Conservation (phyloP, 2,113 vertebrate genomes). For the Neogale vison region DNA sequence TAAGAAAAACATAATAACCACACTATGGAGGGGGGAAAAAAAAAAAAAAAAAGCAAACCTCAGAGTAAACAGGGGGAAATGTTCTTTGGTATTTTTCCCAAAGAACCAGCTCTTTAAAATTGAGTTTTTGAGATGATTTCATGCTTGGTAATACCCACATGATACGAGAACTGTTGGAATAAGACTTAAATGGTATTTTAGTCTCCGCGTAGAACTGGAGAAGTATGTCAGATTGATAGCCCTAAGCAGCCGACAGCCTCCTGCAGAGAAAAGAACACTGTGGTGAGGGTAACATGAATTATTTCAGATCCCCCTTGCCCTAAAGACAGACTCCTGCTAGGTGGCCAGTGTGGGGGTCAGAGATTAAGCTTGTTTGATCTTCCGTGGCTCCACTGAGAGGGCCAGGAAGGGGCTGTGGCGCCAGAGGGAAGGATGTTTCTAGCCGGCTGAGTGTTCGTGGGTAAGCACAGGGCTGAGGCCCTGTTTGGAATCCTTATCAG, state of each 20-base stretch:
- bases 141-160: slow-evolving; percentile 59
- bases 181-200: slow-evolving; percentile 60
- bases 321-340: background rate
- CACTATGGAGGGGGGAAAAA: background rate
- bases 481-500: background rate
- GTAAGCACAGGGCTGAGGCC: background rate
- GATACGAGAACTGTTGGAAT: slow-evolving; percentile 61
- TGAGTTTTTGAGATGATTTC: slow-evolving; percentile 62
- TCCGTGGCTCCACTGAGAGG: background rate
- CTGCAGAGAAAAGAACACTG: background rate
- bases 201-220: background rate
- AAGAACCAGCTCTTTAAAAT: slow-evolving; percentile 52
- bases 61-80: slow-evolving; percentile 43
- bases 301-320: background rate
- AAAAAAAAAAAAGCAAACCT: background rate
- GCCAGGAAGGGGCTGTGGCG: background rate
- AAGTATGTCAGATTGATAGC: slow-evolving; percentile 5
- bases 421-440: background rate
- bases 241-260: background rate
- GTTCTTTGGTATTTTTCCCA: slow-evolving; percentile 59
- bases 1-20: slow-evolving; percentile 74
- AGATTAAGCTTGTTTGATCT: slow-evolving; percentile 46
- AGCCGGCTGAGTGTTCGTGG: background rate
- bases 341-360: background rate
- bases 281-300: background rate